phyloP scores from a whole-genome alignment of 92 coral and sea anemone genomes.

The Heteractis magnifica region DNA sequence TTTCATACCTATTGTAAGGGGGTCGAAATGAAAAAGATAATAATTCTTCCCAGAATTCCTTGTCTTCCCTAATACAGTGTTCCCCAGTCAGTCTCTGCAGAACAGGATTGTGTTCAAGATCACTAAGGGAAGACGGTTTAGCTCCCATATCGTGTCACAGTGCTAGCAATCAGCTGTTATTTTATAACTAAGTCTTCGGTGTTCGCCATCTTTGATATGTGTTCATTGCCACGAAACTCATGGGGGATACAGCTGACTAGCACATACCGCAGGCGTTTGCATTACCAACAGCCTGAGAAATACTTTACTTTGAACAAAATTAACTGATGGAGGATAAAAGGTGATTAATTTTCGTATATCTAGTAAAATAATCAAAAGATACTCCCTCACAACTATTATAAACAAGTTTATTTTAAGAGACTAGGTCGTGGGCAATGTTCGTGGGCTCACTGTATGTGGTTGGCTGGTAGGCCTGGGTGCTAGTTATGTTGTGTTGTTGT shows the following conservation, averaged over 20 bases:
- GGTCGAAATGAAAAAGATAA: slow-evolving; percentile 92
- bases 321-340: no score
- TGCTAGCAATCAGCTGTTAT: slow-evolving; percentile 1
- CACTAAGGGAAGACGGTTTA: slow-evolving; percentile 94
- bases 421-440: neutral
- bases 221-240: slow-evolving; percentile 36
- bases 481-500: slow-evolving; percentile 3
- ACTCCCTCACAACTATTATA: no score
- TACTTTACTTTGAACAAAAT: neutral
- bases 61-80: slow-evolving; percentile 64
- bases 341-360: no score
- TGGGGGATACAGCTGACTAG: slow-evolving; percentile 22
- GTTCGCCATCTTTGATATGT: slow-evolving; percentile 36
- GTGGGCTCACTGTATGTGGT: neutral
- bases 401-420: no score
- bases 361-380: no score
- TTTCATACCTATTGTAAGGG: slow-evolving; percentile 78
- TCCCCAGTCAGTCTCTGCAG: slow-evolving; percentile 85
- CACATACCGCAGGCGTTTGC: neutral
- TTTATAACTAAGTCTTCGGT: neutral
- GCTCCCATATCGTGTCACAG: slow-evolving; percentile 73
- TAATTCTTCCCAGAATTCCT: slow-evolving; percentile 87
- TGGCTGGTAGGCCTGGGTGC: neutral
- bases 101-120: slow-evolving; percentile 87
- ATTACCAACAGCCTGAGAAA: no score